phyloP scores from a whole-genome alignment of 2,888 invertebrate species.

The Heliconius charithonia region DNA sequence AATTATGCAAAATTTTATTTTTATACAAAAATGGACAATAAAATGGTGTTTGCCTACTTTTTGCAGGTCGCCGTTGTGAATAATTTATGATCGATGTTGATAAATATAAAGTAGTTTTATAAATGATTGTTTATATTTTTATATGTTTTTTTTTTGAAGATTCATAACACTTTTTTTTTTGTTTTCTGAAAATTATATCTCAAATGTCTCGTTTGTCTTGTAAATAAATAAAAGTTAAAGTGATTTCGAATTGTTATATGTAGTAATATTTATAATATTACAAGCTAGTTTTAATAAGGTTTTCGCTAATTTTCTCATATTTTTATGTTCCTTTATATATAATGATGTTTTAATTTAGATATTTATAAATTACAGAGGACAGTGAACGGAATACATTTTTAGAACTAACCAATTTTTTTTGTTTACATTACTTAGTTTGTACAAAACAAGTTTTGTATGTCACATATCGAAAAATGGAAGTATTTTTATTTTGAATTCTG shows the following conservation, averaged over 20 bases:
- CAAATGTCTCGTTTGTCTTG: conserved; percentile 24
- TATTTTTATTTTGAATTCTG: neutral
- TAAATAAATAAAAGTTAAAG: conserved; percentile 36
- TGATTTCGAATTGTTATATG: conserved; percentile 37
- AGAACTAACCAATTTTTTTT: neutral
- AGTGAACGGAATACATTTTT: neutral
- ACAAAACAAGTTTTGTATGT: neutral
- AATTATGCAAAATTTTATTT: conserved; percentile 22
- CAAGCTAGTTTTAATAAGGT: conserved; percentile 26
- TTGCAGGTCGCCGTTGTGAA: neutral
- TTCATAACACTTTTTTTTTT: neutral
- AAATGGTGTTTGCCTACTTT: neutral
- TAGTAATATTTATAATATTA: conserved; percentile 28
- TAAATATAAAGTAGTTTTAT: conserved; percentile 7
- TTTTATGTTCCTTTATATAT: conserved; percentile 40
- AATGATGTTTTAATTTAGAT: conserved; percentile 16
- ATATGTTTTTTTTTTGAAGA: neutral
- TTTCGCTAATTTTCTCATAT: conserved; percentile 36
- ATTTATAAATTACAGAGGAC: neutral
- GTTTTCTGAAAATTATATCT: conserved; percentile 23
- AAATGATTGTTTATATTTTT: conserved; percentile 10
- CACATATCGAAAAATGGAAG: neutral
- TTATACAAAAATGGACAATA: conserved; percentile 15
- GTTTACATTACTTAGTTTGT: neutral
- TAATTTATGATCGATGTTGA: conserved; percentile 1